Base-by-base conservation (phyloP, 2,888 invertebrate genomes). In the Chymomyza caudatula region DNA sequence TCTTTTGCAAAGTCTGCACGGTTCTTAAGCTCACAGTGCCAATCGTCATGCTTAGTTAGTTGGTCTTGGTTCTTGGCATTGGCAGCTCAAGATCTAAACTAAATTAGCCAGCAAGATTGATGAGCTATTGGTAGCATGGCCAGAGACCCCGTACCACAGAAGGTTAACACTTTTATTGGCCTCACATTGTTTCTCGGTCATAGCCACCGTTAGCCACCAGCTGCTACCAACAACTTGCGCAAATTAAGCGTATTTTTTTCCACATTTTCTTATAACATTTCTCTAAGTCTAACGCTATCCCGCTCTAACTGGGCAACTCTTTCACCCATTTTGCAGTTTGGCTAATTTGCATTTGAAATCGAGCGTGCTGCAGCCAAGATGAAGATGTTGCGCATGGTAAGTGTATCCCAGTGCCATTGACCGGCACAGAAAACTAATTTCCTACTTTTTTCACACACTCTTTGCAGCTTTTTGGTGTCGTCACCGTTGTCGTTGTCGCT, bases 61-160 rank as follows among this genome's bases (percentile, higher is more conserved):
- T 77, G 71, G n/a, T n/a, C 67, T 64, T 69, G 71, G 78, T 86
- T 82, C 86, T 86, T 81, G 78, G 85, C 82, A 82, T 86, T 82
- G 81, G 60, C 67, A 56, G 51, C 55, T n/a, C 72, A 63, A 25
- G 62, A 29, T 23, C 49, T 17, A 56, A 49, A 43, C 62, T 61
- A 69, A 65, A 63, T 53, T 54, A 47, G 44, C 52, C 54, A 44
- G 6, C 58, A 60, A 81, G 86, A 82, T 86, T 84, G 78, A 82
- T 73, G 84, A 54, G 69, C 72, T 51, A 22, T 49, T 67, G 47
- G 42, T 56, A 20, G 63, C 17, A 25, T 44, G 20, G 44, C 42
- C n/a, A n/a, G 29, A 25, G 25, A 29, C n/a, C 23, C 4, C 53
- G 64, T n/a, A 17, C 17, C 57, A 84, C 71, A 77, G 73, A 69